Percentiles rank a stretch among this genome's conserved stretches.
These are phyloP conservation scores for Heliconius sara DNA, from an alignment of 2,888 invertebrate genomes.

Conservation along the genomic window DNA sequence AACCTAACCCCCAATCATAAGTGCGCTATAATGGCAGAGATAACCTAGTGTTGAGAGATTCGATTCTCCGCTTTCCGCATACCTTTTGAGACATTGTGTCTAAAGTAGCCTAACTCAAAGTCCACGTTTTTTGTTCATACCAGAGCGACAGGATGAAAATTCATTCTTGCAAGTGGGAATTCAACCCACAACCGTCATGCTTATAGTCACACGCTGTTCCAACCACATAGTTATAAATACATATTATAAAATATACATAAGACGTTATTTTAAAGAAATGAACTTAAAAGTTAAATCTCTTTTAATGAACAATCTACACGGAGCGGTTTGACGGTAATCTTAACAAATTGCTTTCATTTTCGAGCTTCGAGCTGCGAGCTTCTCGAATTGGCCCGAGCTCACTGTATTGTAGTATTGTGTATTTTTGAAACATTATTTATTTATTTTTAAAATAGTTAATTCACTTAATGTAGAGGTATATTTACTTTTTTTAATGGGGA, in stretches of 20 bases:
- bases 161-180: too few species aligned
- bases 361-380: constrained; percentile 49
- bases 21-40: too few species aligned
- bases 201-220: too few species aligned
- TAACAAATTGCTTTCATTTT: constrained; percentile 63
- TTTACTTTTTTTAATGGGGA: too few species aligned
- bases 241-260: constrained; percentile 42
- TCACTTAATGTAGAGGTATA: not conserved
- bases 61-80: not conserved
- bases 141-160: not conserved
- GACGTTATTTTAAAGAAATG: constrained; percentile 43
- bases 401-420: constrained; percentile 23
- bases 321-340: constrained; percentile 58
- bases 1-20: too few species aligned
- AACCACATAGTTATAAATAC: not conserved
- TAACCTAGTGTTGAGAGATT: not conserved
- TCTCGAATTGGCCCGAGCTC: constrained; percentile 35
- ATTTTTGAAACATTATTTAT: constrained; percentile 30
- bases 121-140: too few species aligned
- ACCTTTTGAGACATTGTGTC: too few species aligned
- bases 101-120: too few species aligned
- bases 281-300: constrained; percentile 52
- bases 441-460: constrained; percentile 13
- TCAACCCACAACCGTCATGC: too few species aligned
- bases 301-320: constrained; percentile 55